Base-by-base conservation (phyloP, 2,113 vertebrate genomes). In the Cisticola juncidis region DNA sequence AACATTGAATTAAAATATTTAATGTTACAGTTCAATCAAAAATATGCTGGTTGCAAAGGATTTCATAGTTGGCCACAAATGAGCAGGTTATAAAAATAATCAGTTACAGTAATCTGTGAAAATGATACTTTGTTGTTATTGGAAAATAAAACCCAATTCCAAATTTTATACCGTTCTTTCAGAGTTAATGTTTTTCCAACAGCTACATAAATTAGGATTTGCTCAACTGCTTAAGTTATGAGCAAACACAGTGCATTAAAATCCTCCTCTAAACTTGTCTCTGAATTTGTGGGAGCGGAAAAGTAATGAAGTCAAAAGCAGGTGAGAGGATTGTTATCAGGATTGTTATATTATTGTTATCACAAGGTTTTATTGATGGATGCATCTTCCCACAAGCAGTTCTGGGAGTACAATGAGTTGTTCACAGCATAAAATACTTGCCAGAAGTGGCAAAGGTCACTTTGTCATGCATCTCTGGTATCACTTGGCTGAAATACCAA, bases 351-450 rank as follows among this genome's bases (percentile, higher is more conserved):
- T 15, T 44, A 44, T 38, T 81, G n/a, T n/a, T 25, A 21, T 18
- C 19, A 7, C 12, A 20, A 66, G 29, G 28, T 38, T 33, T 35
- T 74, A 19, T 12, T 62, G 29, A 56, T 56, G 13, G 68, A 15
- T 60, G 14, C 40, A n/a, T 33, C 50, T 68, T 64, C 45, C 70
- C n/a, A 69, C 9, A 42, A 42, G 22, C 6, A 64, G 6, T 40
- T 44, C 53, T 78, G 61, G 15, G 31, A 69, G n/a, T 35, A 13
- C 26, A 45, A 8, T 25, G 21, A 66, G 38, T 45, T 64, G 21
- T 31, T 64, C 36, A 17, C 17, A 22, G 7, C n/a, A 54, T 21
- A 13, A 88, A 56, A 51, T 26, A 12, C 17, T 88, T 0, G 0
- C 36, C 60, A 26, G 28, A 61, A 70, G 33, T 29, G 53, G 22